phyloP scores from a whole-genome alignment of 2,888 invertebrate species.

The Teleogryllus oceanicus region DNA sequence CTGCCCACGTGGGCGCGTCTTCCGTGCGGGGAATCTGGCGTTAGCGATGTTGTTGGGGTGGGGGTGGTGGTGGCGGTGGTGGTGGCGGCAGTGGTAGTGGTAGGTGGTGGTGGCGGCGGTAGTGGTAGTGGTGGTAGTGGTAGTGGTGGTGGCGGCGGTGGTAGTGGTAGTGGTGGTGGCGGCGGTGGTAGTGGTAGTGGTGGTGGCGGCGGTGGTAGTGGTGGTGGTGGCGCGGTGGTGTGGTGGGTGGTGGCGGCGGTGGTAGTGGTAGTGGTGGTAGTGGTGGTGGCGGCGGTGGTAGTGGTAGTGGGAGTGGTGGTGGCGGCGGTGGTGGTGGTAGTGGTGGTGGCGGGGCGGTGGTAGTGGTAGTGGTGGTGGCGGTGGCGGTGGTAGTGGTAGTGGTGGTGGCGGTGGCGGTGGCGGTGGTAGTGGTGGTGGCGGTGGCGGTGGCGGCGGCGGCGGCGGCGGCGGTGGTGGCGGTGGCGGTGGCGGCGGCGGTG shows the following conservation, averaged over 20 bases:
- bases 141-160: background rate
- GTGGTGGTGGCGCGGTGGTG: too few species aligned
- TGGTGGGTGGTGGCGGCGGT: background rate
- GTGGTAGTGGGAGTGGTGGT: too few species aligned
- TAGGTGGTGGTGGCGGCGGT: background rate
- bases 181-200: background rate
- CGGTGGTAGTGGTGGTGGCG: background rate
- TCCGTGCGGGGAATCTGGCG: background rate
- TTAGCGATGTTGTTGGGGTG: background rate
- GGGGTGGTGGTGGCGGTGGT: background rate
- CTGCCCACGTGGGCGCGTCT: too few species aligned
- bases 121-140: background rate
- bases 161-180: background rate
- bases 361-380: background rate
- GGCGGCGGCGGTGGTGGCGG: background rate
- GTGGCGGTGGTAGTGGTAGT: background rate
- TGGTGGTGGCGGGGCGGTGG: background rate
- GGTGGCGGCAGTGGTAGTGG: background rate
- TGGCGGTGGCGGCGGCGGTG: background rate
- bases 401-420: background rate
- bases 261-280: background rate
- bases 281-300: background rate
- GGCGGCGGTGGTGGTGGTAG: background rate
- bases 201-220: background rate
- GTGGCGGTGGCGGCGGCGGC: background rate